Conservation (phyloP, 2,113 vertebrate species). For the Ursus arctos region DNA sequence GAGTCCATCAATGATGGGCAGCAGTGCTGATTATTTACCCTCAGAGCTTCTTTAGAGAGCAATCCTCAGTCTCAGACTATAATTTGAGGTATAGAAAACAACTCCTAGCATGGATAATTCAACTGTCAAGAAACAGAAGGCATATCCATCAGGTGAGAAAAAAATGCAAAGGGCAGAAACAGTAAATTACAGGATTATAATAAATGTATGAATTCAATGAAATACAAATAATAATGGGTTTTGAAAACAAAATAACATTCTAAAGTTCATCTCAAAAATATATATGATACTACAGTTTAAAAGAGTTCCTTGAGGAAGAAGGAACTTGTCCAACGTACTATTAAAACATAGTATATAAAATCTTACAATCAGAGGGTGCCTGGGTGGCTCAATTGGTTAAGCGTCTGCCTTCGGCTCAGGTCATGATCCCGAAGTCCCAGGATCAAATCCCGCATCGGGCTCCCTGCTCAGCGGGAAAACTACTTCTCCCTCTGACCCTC, state of each 20-base stretch:
- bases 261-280: constrained; percentile 6
- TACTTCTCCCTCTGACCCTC: neutral
- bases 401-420: neutral
- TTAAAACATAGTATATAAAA: neutral
- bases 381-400: neutral
- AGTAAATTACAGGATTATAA: neutral
- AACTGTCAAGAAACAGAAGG: neutral
- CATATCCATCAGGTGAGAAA: neutral
- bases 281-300: neutral
- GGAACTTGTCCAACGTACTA: neutral
- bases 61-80: neutral
- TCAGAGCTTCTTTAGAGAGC: neutral
- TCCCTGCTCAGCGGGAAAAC: neutral
- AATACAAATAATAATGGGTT: neutral
- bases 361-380: neutral
- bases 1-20: neutral
- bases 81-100: neutral
- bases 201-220: neutral
- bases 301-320: constrained; percentile 7
- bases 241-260: neutral
- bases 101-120: neutral
- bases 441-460: neutral
- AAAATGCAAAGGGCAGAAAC: neutral
- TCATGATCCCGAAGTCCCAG: neutral
- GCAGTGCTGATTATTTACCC: neutral